These are phyloP conservation scores for Nemopilema nomurai DNA, from an alignment of 30 jellyfish, hydroid and myxozoan species.

Conservation along the genomic window DNA sequence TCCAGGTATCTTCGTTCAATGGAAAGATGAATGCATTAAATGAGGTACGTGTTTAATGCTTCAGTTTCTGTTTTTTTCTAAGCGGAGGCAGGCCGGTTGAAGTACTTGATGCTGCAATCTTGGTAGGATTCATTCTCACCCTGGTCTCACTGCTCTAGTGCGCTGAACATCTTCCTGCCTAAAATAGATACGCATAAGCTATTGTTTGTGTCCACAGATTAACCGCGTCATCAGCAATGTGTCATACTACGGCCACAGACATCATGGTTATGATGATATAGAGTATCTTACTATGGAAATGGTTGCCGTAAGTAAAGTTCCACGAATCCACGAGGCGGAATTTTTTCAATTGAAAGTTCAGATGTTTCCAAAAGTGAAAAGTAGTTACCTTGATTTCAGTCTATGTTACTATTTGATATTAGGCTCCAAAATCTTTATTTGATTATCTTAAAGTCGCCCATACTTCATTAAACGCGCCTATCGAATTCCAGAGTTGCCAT, in stretches of 20 bases:
- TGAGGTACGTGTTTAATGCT: conserved; percentile 57
- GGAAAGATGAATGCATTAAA: conserved; percentile 81
- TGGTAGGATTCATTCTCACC: too few relatives aligned
- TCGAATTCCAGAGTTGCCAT: too few relatives aligned
- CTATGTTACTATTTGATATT: too few relatives aligned
- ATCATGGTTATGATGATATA: conserved; percentile 91
- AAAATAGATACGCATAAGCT: too few relatives aligned
- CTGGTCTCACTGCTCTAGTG: too few relatives aligned
- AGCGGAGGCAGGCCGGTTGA: too few relatives aligned
- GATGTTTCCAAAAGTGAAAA: too few relatives aligned
- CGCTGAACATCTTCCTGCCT: too few relatives aligned
- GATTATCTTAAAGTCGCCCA: neutral
- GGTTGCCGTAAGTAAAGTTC: conserved; percentile 77
- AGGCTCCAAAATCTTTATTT: too few relatives aligned
- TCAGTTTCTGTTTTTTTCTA: neutral
- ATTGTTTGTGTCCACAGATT: conserved; percentile 63
- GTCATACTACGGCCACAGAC: conserved; percentile 93
- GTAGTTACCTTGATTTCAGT: too few relatives aligned
- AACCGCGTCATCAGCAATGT: conserved; percentile 97
- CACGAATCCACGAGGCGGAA: too few relatives aligned
- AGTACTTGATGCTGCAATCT: too few relatives aligned
- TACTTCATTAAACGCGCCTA: neutral
- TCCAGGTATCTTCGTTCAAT: conserved; percentile 97
- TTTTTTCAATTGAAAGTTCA: neutral
- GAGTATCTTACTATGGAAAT: conserved; percentile 91